Base-by-base conservation (phyloP, 23 tunicate genomes). In the Ascidia mentula region DNA sequence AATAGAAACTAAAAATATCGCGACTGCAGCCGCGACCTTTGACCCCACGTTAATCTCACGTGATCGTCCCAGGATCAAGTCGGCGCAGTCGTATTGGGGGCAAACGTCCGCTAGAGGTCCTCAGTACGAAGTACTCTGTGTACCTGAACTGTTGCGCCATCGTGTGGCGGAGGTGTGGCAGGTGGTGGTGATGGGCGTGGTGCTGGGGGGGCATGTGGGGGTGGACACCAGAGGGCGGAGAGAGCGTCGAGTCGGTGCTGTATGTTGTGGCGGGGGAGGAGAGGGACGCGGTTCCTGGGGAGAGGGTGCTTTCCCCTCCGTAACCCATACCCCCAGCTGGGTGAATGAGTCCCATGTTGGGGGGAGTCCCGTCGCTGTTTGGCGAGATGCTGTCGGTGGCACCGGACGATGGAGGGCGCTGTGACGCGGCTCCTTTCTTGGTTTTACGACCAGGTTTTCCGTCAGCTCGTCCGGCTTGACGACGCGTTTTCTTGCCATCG, bases 251-350 rank as follows among this genome's bases (percentile, higher is more conserved):
- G 31, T 86, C 96, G 39, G 82, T 77, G 75, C 82, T 86, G 92
- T 92, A 92, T 3, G 79, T 79, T 18, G 87, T 77, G 13, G 88
- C 46, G 2, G 97, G 97, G 0, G 97, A 82, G n/a, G 91, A 82
- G 40, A 82, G 75, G 5, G 97, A 86, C 31, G 80, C 76, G 37
- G 75, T 85, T 69, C 85, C 83, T 6, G 97, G 97, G 6, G 97
- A 92, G 31, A 88, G 85, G 45, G 59, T 79, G 79, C 65, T 72
- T 37, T 79, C 89, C 28, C 40, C 73, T 0, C 22, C 40, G 45
- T 38, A 40, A 15, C 80, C 77, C 76, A 84, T 84, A n/a, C n/a
- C n/a, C 69, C 69, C 77, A 17, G 82, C 40, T 32, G 76, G 88
- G 40, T 38, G n/a, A 7, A 82, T 42, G 32, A 81, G 82, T 8